Percentiles rank a stretch among this genome's conserved stretches.
Evolutionary conservation across 2,888 invertebrate species (phyloP).

Genomic region (Nomada hirtipes): DNA sequence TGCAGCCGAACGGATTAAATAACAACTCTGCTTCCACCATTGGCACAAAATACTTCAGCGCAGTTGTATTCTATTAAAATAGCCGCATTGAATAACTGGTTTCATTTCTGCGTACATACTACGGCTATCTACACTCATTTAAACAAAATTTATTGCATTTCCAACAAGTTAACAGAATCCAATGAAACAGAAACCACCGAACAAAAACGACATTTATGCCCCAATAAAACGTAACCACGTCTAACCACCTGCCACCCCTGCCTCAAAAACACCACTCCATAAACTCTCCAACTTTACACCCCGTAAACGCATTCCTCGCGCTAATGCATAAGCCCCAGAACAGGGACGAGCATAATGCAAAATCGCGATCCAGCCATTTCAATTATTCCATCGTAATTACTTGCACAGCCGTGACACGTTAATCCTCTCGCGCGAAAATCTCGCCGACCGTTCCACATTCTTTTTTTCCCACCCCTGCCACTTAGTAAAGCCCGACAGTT

Average conservation of each 20-base stretch:
- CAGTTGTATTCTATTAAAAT: too few species aligned
- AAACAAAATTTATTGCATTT: too few species aligned
- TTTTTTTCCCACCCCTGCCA: neutral
- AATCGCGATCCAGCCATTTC: slow-evolving; percentile 12
- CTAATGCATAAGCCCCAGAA: too few species aligned
- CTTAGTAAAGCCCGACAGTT: neutral
- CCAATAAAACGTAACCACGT: neutral
- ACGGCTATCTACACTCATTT: neutral
- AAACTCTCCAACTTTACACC: slow-evolving; percentile 1
- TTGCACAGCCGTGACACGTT: neutral
- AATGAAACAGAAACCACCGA: neutral
- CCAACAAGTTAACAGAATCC: too few species aligned
- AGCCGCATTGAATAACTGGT: too few species aligned
- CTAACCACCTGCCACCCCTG: neutral
- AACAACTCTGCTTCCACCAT: too few species aligned
- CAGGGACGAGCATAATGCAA: neutral
- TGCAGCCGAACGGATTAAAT: too few species aligned
- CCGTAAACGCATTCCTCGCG: neutral
- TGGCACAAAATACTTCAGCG: too few species aligned
- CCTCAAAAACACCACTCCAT: neutral
- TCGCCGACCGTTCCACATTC: neutral
- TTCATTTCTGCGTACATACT: too few species aligned
- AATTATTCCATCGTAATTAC: slow-evolving; percentile 5
- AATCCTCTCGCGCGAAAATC: slow-evolving; percentile 14
- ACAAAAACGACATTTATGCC: neutral